Conservation (phyloP, 2,888 invertebrate species). For the Hanleya hanleyi region DNA sequence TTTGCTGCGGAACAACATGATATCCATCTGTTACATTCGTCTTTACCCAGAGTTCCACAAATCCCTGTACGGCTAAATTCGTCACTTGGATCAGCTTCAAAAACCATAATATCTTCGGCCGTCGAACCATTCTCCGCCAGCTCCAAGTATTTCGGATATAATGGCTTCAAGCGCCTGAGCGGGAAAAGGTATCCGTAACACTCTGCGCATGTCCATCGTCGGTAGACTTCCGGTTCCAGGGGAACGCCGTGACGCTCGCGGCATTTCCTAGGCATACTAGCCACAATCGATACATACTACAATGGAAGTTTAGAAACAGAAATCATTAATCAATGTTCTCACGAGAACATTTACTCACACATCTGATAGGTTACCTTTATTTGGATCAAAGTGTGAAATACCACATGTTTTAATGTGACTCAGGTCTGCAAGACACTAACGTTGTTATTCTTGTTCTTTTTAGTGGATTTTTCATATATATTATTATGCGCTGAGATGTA, state of each 20-base stretch:
- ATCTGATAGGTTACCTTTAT: too few species aligned
- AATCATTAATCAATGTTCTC: too few species aligned
- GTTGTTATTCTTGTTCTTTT: too few species aligned
- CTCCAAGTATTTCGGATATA: not conserved
- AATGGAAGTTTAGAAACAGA: not conserved
- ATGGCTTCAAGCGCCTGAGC: not conserved
- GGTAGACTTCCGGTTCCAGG: conserved; percentile 32
- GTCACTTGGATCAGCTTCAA: conserved; percentile 18
- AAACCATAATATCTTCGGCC: not conserved
- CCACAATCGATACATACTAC: not conserved
- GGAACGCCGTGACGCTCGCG: conserved; percentile 6
- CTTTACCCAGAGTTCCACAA: conserved; percentile 44
- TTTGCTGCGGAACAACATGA: conserved; percentile 50
- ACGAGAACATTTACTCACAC: too few species aligned
- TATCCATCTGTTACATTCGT: conserved; percentile 51
- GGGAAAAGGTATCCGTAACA: conserved; percentile 52
- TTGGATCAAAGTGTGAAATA: too few species aligned
- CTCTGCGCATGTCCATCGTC: conserved; percentile 46
- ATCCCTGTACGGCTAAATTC: conserved; percentile 26
- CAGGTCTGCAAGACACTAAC: too few species aligned
- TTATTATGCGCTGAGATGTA: too few species aligned
- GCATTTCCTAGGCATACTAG: not conserved
- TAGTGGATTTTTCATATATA: too few species aligned
- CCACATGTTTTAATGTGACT: too few species aligned
- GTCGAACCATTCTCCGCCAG: not conserved